Evolutionary conservation across 1,140 invertebrate species (phyloP), one percentile per base, ranked within the genome.

Genomic region (Cyclargus thomasi): DNA sequence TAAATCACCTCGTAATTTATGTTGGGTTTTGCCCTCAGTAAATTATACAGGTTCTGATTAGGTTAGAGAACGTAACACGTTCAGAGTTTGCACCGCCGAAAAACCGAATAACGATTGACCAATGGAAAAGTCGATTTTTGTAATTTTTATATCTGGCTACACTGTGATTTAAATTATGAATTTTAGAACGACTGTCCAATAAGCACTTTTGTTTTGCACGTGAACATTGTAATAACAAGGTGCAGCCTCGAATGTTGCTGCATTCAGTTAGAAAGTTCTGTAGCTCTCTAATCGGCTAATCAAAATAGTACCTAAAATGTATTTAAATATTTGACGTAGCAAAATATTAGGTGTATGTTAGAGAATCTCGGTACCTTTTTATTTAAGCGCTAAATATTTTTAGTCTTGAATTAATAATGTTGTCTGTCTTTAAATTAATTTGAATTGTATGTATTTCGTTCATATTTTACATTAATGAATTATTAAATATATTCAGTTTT

Each of bases 31-130:
- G 74, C 81, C 83, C 80, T 84, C 74, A 85, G 87, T 91, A 91
- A 91, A 91, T 91, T 91, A 87, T 88, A 91, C 88, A 87, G 90
- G 90, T 91, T 91, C 86, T 91, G 90, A 91, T 91, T 91, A 86
- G 84, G 85, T 89, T 87, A 90, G 86, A 86, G 87, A 70, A 65
- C 70, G 69, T 76, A 75, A 74, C 74, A 79, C 76, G 82, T 79
- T 75, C 71, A 72, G 76, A 76, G 78, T 79, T 80, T 81, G 80
- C 82, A 83, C 85, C 79, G 84, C 81, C 86, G 83, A 83, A 80
- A 70, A 73, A 67, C 70, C 82, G 80, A 82, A 80, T 72, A 70
- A 78, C 76, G 80, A 78, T 71, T 75, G 69, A 59, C 55, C 18
- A 59, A 59, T 59, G 18, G 18, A 59, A 11, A 59, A 59, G 17